These are phyloP conservation scores for Platalea minor DNA, from an alignment of 2,797 vertebrate genomes.

Conservation along the genomic window DNA sequence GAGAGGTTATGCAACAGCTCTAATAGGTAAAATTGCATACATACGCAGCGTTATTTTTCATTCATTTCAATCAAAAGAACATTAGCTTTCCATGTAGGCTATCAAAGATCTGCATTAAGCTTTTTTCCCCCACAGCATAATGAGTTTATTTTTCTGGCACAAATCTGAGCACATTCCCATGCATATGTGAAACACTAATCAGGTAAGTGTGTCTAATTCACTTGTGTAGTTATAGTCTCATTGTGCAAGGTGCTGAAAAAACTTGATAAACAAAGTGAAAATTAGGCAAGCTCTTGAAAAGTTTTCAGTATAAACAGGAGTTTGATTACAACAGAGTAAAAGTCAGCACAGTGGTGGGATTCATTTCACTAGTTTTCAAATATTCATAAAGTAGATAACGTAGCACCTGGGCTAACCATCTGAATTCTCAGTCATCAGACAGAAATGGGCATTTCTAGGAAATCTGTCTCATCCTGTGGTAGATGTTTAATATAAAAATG, in stretches of 20 bases:
- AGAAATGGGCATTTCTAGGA: neutral
- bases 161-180: neutral
- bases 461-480: neutral
- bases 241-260: neutral
- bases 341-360: neutral
- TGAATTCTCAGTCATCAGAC: neutral
- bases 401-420: neutral
- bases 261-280: neutral
- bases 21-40: constrained; percentile 79
- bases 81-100: neutral
- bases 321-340: neutral
- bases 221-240: neutral
- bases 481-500: neutral
- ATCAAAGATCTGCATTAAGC: neutral
- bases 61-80: neutral
- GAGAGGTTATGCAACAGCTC: constrained; percentile 84
- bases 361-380: neutral
- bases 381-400: neutral
- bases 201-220: neutral
- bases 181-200: neutral
- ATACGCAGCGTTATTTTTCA: neutral
- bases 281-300: neutral
- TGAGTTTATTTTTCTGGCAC: neutral
- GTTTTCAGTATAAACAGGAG: neutral
- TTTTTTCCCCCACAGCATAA: neutral